phyloP scores from a whole-genome alignment of 2,113 vertebrate species.

The Aspidoscelis tigris region DNA sequence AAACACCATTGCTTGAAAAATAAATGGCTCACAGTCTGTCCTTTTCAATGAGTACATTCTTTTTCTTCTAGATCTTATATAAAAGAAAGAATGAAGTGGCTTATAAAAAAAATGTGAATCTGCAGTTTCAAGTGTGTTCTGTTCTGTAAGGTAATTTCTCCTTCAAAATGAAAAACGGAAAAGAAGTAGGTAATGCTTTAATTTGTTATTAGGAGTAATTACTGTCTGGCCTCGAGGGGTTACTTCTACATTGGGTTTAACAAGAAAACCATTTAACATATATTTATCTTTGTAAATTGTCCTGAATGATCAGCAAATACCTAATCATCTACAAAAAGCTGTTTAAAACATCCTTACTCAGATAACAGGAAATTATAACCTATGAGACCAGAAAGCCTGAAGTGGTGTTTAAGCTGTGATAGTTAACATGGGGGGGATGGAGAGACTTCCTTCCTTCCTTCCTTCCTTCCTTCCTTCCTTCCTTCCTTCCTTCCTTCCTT shows the following conservation, averaged over 20 bases:
- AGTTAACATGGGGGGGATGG: slow-evolving; percentile 12
- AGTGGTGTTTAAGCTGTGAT: slow-evolving; percentile 61
- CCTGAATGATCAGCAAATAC: slow-evolving; percentile 78
- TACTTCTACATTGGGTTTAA: slow-evolving; percentile 79
- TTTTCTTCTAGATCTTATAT: slow-evolving; percentile 28
- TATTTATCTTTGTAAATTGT: slow-evolving; percentile 87
- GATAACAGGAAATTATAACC: slow-evolving; percentile 73
- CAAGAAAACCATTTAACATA: slow-evolving; percentile 82
- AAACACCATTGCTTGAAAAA: slow-evolving; percentile 6
- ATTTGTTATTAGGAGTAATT: slow-evolving; percentile 90
- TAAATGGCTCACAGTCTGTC: neutral
- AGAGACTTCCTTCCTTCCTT: slow-evolving; percentile 45
- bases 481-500: neutral
- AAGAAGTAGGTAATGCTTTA: slow-evolving; percentile 82
- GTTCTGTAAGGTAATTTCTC: slow-evolving; percentile 79
- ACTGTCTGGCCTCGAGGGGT: slow-evolving; percentile 79
- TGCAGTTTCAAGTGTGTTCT: slow-evolving; percentile 70
- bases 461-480: slow-evolving; percentile 27
- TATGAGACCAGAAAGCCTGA: slow-evolving; percentile 61
- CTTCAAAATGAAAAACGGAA: slow-evolving; percentile 78
- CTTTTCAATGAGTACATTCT: slow-evolving; percentile 6
- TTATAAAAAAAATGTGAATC: slow-evolving; percentile 55
- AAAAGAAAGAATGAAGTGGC: neutral
- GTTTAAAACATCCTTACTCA: slow-evolving; percentile 67
- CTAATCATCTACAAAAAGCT: slow-evolving; percentile 66